These are phyloP conservation scores for Darevskia nairensis DNA, from an alignment of 2,797 vertebrate genomes.

Conservation along the genomic window DNA sequence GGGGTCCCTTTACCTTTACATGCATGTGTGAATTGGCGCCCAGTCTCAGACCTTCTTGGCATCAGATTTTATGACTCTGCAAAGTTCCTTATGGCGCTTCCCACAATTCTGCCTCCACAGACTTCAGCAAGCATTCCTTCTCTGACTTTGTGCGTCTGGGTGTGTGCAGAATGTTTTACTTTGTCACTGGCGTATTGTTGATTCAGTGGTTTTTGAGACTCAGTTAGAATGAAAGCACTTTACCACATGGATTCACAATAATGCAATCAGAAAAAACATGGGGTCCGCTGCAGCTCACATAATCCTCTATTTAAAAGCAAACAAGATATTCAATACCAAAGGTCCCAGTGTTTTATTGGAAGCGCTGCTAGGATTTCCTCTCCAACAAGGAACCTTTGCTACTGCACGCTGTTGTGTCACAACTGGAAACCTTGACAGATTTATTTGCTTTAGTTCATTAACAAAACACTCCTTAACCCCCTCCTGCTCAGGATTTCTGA, in stretches of 20 bases:
- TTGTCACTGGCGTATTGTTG: slow-evolving; percentile 59
- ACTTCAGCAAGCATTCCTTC: slow-evolving; percentile 39
- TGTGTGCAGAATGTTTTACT: slow-evolving; percentile 60
- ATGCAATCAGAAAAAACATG: slow-evolving; percentile 50
- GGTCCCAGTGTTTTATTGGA: slow-evolving; percentile 52
- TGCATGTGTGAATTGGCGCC: not conserved
- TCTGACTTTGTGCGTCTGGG: slow-evolving; percentile 1
- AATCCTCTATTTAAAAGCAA: slow-evolving; percentile 56
- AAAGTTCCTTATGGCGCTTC: not conserved
- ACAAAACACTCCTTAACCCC: slow-evolving; percentile 35
- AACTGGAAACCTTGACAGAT: slow-evolving; percentile 51
- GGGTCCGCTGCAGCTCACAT: slow-evolving; percentile 34
- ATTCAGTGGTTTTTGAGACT: slow-evolving; percentile 69
- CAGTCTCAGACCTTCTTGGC: not conserved
- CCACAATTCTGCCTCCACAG: not conserved
- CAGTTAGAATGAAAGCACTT: slow-evolving; percentile 58
- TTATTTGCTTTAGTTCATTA: slow-evolving; percentile 42
- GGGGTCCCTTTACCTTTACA: too few species aligned
- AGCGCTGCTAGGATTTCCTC: slow-evolving; percentile 54
- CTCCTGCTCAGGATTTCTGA: not conserved
- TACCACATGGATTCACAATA: slow-evolving; percentile 61
- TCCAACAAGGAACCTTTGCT: slow-evolving; percentile 57
- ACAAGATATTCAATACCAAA: slow-evolving; percentile 48
- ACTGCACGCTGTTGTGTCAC: slow-evolving; percentile 37
- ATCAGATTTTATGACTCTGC: not conserved